Percentiles rank a stretch among this genome's conserved stretches.
These are phyloP conservation scores for Hyles euphorbiae DNA, from an alignment of 1,140 invertebrate genomes.

Conservation along the genomic window DNA sequence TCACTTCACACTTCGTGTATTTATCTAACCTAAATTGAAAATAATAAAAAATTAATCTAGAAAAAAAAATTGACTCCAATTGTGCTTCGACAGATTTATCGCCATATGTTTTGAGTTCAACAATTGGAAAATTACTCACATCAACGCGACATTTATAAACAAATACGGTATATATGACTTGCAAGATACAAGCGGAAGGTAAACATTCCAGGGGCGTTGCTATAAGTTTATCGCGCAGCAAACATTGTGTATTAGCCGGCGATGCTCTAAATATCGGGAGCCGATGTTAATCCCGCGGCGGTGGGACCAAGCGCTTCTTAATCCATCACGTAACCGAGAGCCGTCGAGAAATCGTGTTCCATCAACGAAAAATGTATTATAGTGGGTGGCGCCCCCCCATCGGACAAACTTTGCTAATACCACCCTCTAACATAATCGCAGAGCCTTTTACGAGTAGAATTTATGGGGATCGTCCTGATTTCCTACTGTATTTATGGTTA, in stretches of 20 bases:
- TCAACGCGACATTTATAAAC: no score
- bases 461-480: slow-evolving; percentile 73
- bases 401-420: slow-evolving; percentile 76
- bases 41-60: no score
- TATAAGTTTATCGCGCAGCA: slow-evolving; percentile 60
- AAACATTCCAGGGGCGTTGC: slow-evolving; percentile 24
- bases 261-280: slow-evolving; percentile 65
- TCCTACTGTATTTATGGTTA: slow-evolving; percentile 70
- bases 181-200: no score
- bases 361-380: slow-evolving; percentile 77
- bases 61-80: no score
- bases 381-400: slow-evolving; percentile 54
- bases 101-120: no score
- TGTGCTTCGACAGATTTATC: no score
- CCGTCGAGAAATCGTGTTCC: slow-evolving; percentile 76
- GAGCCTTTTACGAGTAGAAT: slow-evolving; percentile 75
- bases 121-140: no score
- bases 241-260: slow-evolving; percentile 62
- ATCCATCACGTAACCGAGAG: slow-evolving; percentile 76
- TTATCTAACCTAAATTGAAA: no score
- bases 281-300: slow-evolving; percentile 62
- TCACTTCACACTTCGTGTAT: no score
- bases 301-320: slow-evolving; percentile 67
- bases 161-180: no score
- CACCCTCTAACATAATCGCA: slow-evolving; percentile 74